These are phyloP conservation scores for Pollenia angustigena DNA, from an alignment of 2,888 invertebrate genomes.

Conservation along the genomic window DNA sequence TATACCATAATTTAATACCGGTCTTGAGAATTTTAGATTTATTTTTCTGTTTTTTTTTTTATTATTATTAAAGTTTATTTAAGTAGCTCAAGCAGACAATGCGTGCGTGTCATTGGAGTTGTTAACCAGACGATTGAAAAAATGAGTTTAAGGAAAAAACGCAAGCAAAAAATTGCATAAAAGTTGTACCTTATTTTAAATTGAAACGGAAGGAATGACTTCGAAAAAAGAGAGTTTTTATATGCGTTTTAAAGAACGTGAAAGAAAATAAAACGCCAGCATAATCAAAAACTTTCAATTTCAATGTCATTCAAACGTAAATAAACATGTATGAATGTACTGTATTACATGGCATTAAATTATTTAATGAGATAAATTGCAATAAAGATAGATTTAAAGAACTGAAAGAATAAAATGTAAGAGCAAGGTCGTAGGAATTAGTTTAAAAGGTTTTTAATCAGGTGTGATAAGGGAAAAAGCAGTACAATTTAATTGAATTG, in stretches of 20 bases:
- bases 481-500: neutral
- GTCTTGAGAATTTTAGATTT: slow-evolving; percentile 67
- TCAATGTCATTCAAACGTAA: slow-evolving; percentile 79
- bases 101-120: slow-evolving; percentile 73
- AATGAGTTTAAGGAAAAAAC: slow-evolving; percentile 55
- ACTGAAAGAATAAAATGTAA: slow-evolving; percentile 26
- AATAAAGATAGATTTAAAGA: slow-evolving; percentile 24
- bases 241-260: slow-evolving; percentile 53
- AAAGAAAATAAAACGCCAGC: slow-evolving; percentile 13
- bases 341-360: slow-evolving; percentile 58
- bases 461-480: neutral
- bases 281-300: slow-evolving; percentile 79
- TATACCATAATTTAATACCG: slow-evolving; percentile 74
- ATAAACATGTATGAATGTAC: slow-evolving; percentile 70
- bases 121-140: slow-evolving; percentile 52
- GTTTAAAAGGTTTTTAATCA: neutral
- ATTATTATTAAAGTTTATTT: slow-evolving; percentile 6
- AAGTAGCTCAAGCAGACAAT: slow-evolving; percentile 67
- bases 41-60: neutral
- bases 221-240: slow-evolving; percentile 36
- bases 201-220: slow-evolving; percentile 53
- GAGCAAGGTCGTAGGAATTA: slow-evolving; percentile 47
- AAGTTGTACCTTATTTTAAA: slow-evolving; percentile 38
- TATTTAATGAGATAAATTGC: slow-evolving; percentile 56
- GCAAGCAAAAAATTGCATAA: slow-evolving; percentile 31